Evolutionary conservation across 2,888 invertebrate genomes (phyloP).

Genomic region (Nomada flava): DNA sequence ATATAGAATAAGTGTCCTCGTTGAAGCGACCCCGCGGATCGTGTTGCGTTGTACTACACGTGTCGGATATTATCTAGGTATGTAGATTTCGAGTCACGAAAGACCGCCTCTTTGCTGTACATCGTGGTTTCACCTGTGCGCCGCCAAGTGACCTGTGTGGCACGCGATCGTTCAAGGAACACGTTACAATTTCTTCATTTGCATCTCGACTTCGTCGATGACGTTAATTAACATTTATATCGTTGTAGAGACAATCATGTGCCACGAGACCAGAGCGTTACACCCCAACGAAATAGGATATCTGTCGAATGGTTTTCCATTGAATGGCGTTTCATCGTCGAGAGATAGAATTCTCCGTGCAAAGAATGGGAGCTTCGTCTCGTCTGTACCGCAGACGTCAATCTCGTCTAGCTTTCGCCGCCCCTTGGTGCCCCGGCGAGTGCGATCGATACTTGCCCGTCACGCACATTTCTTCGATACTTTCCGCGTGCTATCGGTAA

Average conservation of each 20-base stretch:
- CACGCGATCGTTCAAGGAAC: neutral
- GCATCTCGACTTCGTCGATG: too few relatives aligned
- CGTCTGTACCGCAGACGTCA: neutral
- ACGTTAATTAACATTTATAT: too few relatives aligned
- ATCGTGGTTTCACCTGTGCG: slow-evolving; percentile 24
- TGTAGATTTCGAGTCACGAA: slow-evolving; percentile 29
- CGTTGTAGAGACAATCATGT: neutral
- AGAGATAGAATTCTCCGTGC: neutral
- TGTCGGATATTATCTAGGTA: slow-evolving; percentile 36
- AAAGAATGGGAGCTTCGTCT: slow-evolving; percentile 11
- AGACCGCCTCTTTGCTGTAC: slow-evolving; percentile 37
- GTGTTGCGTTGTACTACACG: slow-evolving; percentile 47
- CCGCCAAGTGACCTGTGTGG: neutral
- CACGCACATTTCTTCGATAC: neutral
- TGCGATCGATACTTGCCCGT: slow-evolving; percentile 4
- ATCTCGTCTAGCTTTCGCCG: slow-evolving; percentile 17
- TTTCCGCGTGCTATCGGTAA: neutral
- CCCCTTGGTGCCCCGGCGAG: slow-evolving; percentile 24
- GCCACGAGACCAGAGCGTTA: slow-evolving; percentile 18
- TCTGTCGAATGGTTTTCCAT: slow-evolving; percentile 66
- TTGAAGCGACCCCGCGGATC: slow-evolving; percentile 59
- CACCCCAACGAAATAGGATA: slow-evolving; percentile 40
- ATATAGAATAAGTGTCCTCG: slow-evolving; percentile 50
- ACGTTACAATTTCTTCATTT: too few relatives aligned
- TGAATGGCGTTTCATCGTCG: slow-evolving; percentile 44